A percentile compares a stretch with the other conserved stretches of the same genome.
Evolutionary conservation across 2,797 vertebrate genomes (phyloP).

Genomic region (Tenualosa ilisha): DNA sequence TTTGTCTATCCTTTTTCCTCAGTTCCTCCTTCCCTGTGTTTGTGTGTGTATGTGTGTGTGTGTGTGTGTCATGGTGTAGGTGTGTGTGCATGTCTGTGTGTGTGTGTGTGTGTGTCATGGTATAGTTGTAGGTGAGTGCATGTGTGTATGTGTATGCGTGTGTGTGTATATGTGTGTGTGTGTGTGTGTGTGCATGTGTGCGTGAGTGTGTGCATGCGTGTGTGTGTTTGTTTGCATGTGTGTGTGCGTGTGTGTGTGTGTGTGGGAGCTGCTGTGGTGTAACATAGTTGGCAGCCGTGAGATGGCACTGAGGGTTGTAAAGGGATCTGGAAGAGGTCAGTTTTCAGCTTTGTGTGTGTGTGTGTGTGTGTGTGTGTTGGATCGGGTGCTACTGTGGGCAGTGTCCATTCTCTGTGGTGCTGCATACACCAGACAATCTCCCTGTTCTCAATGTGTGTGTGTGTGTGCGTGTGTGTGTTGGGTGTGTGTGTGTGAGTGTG

Average conservation of each 20-base stretch:
- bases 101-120: background rate
- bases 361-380: background rate
- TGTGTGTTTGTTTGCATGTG: conserved; percentile 26
- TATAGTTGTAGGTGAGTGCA: background rate
- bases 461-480: too few relatives aligned
- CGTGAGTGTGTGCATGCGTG: conserved; percentile 31
- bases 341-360: conserved; percentile 49
- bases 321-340: conserved; percentile 54
- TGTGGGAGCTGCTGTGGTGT: conserved; percentile 43
- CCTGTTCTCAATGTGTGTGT: too few relatives aligned
- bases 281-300: conserved; percentile 56
- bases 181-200: conserved; percentile 6
- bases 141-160: background rate
- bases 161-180: background rate
- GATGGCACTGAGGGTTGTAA: conserved; percentile 55
- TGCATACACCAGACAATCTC: background rate
- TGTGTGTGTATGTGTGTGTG: background rate
- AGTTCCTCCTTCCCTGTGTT: too few relatives aligned
- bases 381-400: background rate
- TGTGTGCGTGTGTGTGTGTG: conserved; percentile 41
- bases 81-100: background rate
- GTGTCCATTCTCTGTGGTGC: background rate
- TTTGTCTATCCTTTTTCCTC: too few relatives aligned
- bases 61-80: background rate
- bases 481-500: background rate